Base-by-base conservation (phyloP, 2,888 invertebrate genomes). In the Machimus atricapillus region DNA sequence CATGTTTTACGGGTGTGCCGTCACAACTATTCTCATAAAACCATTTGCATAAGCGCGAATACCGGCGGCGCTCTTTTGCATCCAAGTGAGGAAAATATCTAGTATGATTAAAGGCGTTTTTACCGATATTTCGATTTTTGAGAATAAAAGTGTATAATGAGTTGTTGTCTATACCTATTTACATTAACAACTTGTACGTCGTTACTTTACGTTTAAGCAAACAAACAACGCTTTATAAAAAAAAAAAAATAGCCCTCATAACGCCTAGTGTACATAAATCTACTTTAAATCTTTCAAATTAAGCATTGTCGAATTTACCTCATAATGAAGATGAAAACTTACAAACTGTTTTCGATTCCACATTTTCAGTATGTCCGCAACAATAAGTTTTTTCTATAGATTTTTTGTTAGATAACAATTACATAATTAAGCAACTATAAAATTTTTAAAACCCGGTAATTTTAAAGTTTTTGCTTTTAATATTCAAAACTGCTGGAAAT, bases 1-100 rank as follows among this genome's bases (percentile, higher is more conserved):
- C 82, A 82, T 82, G 58, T 82, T 58, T 58, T 19, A 66, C 66
- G 31, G 66, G 56, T 82, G 58, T 37, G n/a, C 52, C 79, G 40
- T 77, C 77, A 52, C 52, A 52, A n/a, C 16, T 52, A 52, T n/a
- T 52, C 37, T 37, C 37, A 76, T 76, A 74, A 52, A 14, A 9
- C 2, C 23, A 66, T 66, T 66, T 66, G 66, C 66, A 66, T 66
- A 66, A 66, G 12, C 9, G 66, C 19, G 12, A 66, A 66, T 66
- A 23, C 66, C 66, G 23, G 66, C 66, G 66, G 66, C 66, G 66
- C 66, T 66, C 66, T 66, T 66, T 66, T 66, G 3, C 66, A 19
- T 27, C 27, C 27, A 27, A 27, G 66, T 66, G 12, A 66, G 9
- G 27, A 23, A 9, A 66, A 66, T 19, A 23, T 58, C 12, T 27